These are phyloP conservation scores for Hanleya hanleyi DNA, from an alignment of 2,888 invertebrate genomes.

Conservation along the genomic window DNA sequence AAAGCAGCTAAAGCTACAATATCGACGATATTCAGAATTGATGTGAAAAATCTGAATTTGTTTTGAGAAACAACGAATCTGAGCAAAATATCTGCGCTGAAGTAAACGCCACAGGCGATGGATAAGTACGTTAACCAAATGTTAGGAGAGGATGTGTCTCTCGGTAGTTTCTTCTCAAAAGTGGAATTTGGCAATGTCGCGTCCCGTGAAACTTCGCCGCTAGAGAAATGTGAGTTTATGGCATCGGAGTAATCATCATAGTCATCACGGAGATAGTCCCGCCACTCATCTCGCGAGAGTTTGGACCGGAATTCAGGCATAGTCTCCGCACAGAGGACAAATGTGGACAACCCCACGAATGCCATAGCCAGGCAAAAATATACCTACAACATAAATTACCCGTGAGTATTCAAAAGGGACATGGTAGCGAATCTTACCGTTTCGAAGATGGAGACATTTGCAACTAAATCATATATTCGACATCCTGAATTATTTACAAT, in stretches of 20 bases:
- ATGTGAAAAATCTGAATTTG: conserved; percentile 38
- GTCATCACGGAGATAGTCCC: conserved; percentile 31
- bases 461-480: too few relatives aligned
- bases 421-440: too few relatives aligned
- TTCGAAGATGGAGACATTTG: too few relatives aligned
- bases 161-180: too few relatives aligned
- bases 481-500: too few relatives aligned
- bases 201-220: too few relatives aligned
- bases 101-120: conserved; percentile 39
- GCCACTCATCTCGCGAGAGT: conserved; percentile 43
- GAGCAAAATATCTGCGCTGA: conserved; percentile 53
- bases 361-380: conserved; percentile 46
- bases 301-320: conserved; percentile 34
- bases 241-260: conserved; percentile 22
- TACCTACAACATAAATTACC: conserved; percentile 46
- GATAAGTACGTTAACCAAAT: too few relatives aligned
- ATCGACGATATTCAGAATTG: conserved; percentile 52
- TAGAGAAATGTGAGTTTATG: too few relatives aligned
- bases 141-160: too few relatives aligned
- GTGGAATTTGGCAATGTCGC: too few relatives aligned
- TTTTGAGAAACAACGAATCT: conserved; percentile 47
- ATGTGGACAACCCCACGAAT: conserved; percentile 50
- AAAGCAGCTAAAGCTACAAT: conserved; percentile 47
- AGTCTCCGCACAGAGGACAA: conserved; percentile 52
- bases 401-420: too few relatives aligned